These are phyloP conservation scores for Bos taurus DNA, from an alignment of 2,113 vertebrate genomes.

Conservation along the genomic window ARS-UCD2.0 NC_037345.1:1191501-1192000, in stretches of 20 bases:
- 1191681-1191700: not conserved
- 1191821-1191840: fast-evolving
- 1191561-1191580: fast-evolving
- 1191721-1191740: not conserved
- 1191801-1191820: not conserved
- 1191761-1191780: fast-evolving
- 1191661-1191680: not conserved
- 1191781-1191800: not conserved
- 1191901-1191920: not conserved
- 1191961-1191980: not conserved
- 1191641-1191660: not conserved
- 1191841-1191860: fast-evolving
- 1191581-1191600: not conserved
- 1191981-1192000: not conserved
- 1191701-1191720: not conserved
- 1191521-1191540: no score
- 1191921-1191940: not conserved
- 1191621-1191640: not conserved
- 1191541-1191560: not conserved
- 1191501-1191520: not conserved
- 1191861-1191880: not conserved
- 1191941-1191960: not conserved
- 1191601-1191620: not conserved
- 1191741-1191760: not conserved
- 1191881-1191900: fast-evolving